phyloP scores from a whole-genome alignment of 2,888 invertebrate species.

The Orchesellides sinensis region DNA sequence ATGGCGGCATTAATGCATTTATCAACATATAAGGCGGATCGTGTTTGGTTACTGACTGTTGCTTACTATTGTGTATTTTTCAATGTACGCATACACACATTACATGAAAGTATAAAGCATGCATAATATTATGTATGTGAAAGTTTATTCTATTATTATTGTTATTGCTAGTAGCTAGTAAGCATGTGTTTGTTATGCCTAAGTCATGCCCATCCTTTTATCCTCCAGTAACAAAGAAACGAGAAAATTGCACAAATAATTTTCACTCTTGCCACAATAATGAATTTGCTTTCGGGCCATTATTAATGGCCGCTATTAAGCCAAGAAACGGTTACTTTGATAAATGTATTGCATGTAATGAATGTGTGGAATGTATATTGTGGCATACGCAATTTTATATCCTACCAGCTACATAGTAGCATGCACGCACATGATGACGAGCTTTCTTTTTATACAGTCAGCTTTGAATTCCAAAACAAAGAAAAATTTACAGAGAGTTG shows the following conservation, averaged over 20 bases:
- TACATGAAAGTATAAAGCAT: no score
- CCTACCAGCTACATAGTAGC: not conserved
- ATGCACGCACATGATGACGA: no score
- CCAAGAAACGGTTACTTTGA: constrained; percentile 23
- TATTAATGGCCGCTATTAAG: constrained; percentile 59
- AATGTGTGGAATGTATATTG: no score
- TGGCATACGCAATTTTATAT: not conserved
- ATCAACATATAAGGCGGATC: constrained; percentile 42
- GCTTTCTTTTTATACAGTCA: no score
- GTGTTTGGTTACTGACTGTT: constrained; percentile 1
- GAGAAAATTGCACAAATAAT: constrained; percentile 54
- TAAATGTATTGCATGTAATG: constrained; percentile 36
- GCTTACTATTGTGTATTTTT: not conserved
- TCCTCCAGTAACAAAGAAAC: constrained; percentile 27
- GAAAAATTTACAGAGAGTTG: no score
- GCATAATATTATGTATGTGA: not conserved
- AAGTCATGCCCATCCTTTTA: constrained; percentile 34
- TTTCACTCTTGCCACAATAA: constrained; percentile 58
- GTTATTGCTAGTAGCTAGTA: not conserved
- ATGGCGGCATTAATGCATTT: constrained; percentile 42
- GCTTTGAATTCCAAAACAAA: no score
- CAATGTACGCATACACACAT: constrained; percentile 8
- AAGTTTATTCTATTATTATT: not conserved
- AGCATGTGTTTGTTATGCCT: not conserved
- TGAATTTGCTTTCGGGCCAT: constrained; percentile 56